Evolutionary conservation across 2,113 vertebrate genomes (phyloP).

Genomic region (Hemiprocne comata): DNA sequence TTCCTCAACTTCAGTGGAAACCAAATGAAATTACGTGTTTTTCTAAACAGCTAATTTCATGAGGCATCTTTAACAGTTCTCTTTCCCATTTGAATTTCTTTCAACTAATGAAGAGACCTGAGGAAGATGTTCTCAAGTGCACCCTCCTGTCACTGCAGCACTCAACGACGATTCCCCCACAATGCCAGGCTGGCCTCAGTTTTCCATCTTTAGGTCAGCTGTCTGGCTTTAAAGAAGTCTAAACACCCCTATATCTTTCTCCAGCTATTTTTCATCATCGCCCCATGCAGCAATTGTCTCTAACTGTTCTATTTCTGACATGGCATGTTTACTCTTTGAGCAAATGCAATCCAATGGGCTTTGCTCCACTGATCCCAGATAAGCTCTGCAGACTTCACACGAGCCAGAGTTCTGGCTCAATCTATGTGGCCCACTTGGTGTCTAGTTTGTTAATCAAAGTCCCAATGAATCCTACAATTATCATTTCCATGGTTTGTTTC

Average conservation of each 20-base stretch:
- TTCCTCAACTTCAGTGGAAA: background rate
- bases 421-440: background rate
- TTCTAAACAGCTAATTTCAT: background rate
- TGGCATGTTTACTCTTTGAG: background rate
- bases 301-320: background rate
- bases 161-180: background rate
- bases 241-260: background rate
- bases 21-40: background rate
- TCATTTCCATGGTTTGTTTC: slow-evolving; percentile 43
- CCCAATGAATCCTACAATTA: slow-evolving; percentile 48
- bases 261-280: background rate
- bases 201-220: background rate
- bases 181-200: background rate
- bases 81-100: background rate
- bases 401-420: background rate
- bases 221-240: background rate
- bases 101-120: background rate
- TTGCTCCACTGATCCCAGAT: background rate
- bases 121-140: background rate
- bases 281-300: background rate
- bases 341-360: background rate
- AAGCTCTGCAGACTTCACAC: background rate
- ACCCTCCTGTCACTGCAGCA: background rate
- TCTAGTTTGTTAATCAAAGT: slow-evolving; percentile 23
- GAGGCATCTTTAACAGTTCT: background rate